Conservation (phyloP, 2,888 invertebrate species). For the Sepioteuthis lessoniana region DNA sequence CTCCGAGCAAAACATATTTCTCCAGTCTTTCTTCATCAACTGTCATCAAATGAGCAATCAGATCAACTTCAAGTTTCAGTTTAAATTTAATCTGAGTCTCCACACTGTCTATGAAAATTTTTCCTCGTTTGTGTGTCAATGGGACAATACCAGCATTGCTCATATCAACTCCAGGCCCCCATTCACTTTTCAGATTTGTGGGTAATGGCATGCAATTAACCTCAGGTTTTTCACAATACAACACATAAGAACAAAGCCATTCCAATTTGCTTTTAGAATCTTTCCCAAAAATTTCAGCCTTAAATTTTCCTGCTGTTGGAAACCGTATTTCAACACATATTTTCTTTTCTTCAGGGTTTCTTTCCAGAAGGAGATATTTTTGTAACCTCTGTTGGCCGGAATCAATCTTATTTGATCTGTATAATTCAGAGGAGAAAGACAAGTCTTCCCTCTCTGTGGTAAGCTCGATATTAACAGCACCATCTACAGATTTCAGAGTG, state of each 20-base stretch:
- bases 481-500: background rate
- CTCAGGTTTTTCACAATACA: slow-evolving; percentile 56
- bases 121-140: slow-evolving; percentile 62
- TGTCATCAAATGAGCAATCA: slow-evolving; percentile 62
- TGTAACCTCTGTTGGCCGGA: slow-evolving; percentile 36
- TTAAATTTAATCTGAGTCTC: slow-evolving; percentile 66
- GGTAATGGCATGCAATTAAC: slow-evolving; percentile 63
- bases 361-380: slow-evolving; percentile 36
- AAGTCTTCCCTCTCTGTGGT: background rate
- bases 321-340: background rate
- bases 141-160: slow-evolving; percentile 64
- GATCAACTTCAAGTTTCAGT: slow-evolving; percentile 59
- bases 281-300: slow-evolving; percentile 62
- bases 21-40: slow-evolving; percentile 56
- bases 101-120: slow-evolving; percentile 64
- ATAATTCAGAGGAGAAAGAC: slow-evolving; percentile 39
- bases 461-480: slow-evolving; percentile 24
- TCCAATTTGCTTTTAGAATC: slow-evolving; percentile 57
- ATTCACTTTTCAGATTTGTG: slow-evolving; percentile 67
- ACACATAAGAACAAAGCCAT: slow-evolving; percentile 59
- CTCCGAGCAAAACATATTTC: slow-evolving; percentile 59
- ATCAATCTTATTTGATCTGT: slow-evolving; percentile 45
- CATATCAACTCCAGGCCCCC: slow-evolving; percentile 69
- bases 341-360: slow-evolving; percentile 37
- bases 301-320: slow-evolving; percentile 60